Evolutionary conservation across 1,140 invertebrate species (phyloP).

Genomic region (fruit fly (Drosophila melanogaster)): Release_6_plus_ISO1_MT NT_037436.4:14018501-14019000

Average conservation of each 20-base stretch:
- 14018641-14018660: conserved; percentile 31
- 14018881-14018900: conserved; percentile 8
- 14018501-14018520: conserved; percentile 35
- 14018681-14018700: conserved; percentile 34
- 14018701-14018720: conserved; percentile 32
- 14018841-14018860: conserved; percentile 16
- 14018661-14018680: conserved; percentile 46
- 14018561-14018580: conserved; percentile 25
- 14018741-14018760: conserved; percentile 50
- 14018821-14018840: conserved; percentile 7
- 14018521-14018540: conserved; percentile 38
- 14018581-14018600: conserved; percentile 8
- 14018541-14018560: conserved; percentile 41
- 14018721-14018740: conserved; percentile 24
- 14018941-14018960: conserved; percentile 69
- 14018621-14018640: conserved; percentile 37
- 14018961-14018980: conserved; percentile 78
- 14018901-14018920: conserved; percentile 15
- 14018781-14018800: conserved; percentile 22
- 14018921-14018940: conserved; percentile 20
- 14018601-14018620: neutral
- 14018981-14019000: conserved; percentile 50
- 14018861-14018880: conserved; percentile 37
- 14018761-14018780: conserved; percentile 65
- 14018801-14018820: neutral